phyloP scores from a whole-genome alignment of 2,797 vertebrate species.

The Peromyscus eremicus region DNA sequence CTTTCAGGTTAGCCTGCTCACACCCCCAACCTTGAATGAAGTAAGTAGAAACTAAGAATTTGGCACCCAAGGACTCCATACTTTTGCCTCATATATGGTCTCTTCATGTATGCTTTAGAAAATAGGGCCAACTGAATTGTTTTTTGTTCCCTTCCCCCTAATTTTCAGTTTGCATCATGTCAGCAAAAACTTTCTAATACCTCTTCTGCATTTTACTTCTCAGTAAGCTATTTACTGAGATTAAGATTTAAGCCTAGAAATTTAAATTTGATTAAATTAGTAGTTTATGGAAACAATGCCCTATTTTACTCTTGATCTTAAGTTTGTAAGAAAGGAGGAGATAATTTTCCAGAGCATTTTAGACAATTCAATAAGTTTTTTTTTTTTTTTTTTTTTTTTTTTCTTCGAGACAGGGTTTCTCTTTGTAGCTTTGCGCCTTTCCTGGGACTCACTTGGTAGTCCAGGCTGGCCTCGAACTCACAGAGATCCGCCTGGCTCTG shows the following conservation, averaged over 20 bases:
- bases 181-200: constrained; percentile 64
- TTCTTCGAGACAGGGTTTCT: too few species aligned
- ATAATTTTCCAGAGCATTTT: constrained; percentile 66
- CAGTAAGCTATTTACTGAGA: constrained; percentile 68
- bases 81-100: constrained; percentile 17
- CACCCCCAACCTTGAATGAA: background rate
- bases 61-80: background rate
- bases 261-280: constrained; percentile 79
- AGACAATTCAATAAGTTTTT: background rate
- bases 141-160: background rate
- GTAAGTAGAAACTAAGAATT: background rate
- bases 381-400: too few species aligned
- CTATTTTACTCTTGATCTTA: constrained; percentile 80
- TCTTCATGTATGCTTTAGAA: constrained; percentile 61
- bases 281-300: constrained; percentile 80
- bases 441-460: too few species aligned
- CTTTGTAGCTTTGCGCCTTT: too few species aligned
- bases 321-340: constrained; percentile 66
- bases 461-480: too few species aligned
- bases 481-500: too few species aligned
- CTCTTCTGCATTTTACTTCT: constrained; percentile 61
- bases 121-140: constrained; percentile 49
- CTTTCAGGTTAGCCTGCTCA: background rate
- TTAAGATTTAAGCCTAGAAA: constrained; percentile 73
- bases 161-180: constrained; percentile 65